Percentiles rank a stretch among this genome's conserved stretches.
These are phyloP conservation scores for Phodopus roborovskii DNA, from an alignment of 2,113 vertebrate species.

Conservation along the genomic window DNA sequence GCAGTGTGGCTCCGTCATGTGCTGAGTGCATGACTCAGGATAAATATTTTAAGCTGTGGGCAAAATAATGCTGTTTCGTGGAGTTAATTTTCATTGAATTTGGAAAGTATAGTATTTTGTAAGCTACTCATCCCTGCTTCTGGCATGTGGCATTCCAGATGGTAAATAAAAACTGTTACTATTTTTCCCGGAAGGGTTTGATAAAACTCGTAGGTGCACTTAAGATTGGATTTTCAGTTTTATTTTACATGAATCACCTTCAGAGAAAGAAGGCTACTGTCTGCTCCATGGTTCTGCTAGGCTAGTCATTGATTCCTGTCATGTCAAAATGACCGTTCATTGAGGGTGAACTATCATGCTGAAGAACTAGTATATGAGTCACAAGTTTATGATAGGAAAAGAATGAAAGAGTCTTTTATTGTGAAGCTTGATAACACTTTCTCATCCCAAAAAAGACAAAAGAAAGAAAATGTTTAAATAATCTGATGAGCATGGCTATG, in stretches of 20 bases:
- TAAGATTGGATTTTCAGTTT: constrained; percentile 34
- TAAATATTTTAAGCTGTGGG: background rate
- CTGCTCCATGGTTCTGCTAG: background rate
- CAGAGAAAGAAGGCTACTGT: background rate
- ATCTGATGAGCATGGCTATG: background rate
- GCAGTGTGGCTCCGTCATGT: background rate
- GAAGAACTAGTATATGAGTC: background rate
- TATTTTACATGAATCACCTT: background rate
- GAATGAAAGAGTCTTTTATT: background rate
- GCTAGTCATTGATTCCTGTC: background rate
- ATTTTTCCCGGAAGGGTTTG: background rate
- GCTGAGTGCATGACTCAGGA: background rate
- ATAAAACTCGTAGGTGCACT: background rate
- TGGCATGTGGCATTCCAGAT: background rate
- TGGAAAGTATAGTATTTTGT: background rate
- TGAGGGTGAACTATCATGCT: background rate
- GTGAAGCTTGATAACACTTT: background rate
- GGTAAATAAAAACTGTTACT: background rate
- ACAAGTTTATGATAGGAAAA: constrained; percentile 12
- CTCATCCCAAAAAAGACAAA: background rate
- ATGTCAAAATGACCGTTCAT: background rate
- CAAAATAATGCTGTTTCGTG: background rate
- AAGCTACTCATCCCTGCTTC: background rate
- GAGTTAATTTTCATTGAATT: background rate
- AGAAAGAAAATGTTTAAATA: background rate